Percentiles rank a stretch among this genome's conserved stretches.
Conservation (phyloP, 1,140 invertebrate species). For the Rhizoglyphus robini region DNA sequence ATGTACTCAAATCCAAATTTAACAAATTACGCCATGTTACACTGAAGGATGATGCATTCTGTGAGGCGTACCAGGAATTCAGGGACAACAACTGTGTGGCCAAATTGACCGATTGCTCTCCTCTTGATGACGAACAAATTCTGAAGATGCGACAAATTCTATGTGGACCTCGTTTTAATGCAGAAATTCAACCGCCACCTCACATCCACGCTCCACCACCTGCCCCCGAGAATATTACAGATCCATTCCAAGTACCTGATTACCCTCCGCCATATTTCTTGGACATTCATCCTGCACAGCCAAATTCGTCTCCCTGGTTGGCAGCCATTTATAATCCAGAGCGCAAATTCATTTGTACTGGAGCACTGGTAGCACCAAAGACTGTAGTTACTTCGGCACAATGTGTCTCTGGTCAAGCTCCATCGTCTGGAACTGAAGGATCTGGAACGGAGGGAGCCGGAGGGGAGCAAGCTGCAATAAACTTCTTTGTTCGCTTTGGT, state of each 20-base stretch:
- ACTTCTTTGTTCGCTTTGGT: slow-evolving; percentile 29
- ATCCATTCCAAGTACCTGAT: background rate
- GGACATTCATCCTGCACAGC: slow-evolving; percentile 2
- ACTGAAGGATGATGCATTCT: slow-evolving; percentile 3
- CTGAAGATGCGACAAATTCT: slow-evolving; percentile 10
- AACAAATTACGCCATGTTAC: background rate
- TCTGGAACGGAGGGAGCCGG: background rate
- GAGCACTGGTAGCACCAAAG: slow-evolving; percentile 67
- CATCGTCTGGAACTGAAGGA: background rate
- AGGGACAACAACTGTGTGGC: slow-evolving; percentile 4
- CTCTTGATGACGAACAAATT: background rate
- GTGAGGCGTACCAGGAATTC: slow-evolving; percentile 13
- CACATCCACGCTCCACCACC: slow-evolving; percentile 6
- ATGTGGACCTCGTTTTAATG: slow-evolving; percentile 7
- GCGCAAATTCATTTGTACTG: background rate
- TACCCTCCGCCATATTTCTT: slow-evolving; percentile 5
- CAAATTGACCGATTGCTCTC: slow-evolving; percentile 8
- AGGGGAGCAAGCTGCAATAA: background rate
- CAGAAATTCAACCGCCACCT: slow-evolving; percentile 1
- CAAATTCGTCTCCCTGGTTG: slow-evolving; percentile 10
- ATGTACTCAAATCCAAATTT: background rate
- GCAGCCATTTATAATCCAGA: slow-evolving; percentile 12
- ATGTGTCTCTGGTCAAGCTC: slow-evolving; percentile 50
- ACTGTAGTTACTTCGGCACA: slow-evolving; percentile 92
- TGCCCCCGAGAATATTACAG: background rate